Conservation (phyloP, 2,888 invertebrate species). For the Pseudoips prasinana region DNA sequence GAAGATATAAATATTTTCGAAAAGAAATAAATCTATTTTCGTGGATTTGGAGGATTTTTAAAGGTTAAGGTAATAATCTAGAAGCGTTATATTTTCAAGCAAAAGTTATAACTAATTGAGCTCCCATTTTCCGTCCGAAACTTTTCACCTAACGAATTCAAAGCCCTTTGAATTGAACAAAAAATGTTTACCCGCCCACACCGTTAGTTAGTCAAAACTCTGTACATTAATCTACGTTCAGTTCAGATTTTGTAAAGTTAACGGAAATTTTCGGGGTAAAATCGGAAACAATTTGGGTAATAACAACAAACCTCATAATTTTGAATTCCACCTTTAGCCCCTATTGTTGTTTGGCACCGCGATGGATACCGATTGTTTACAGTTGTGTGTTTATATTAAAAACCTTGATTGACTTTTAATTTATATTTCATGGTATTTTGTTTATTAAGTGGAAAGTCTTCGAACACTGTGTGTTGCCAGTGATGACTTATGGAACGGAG, state of each 20-base stretch:
- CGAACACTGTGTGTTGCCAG: no score
- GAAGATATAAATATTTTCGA: no score
- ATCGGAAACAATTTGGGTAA: slow-evolving; percentile 70
- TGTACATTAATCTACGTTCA: slow-evolving; percentile 68
- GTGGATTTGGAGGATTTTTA: no score
- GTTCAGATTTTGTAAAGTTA: slow-evolving; percentile 64
- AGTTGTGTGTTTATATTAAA: slow-evolving; percentile 24
- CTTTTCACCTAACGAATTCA: slow-evolving; percentile 13
- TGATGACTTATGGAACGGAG: no score
- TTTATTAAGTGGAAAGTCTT: no score
- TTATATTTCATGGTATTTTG: no score
- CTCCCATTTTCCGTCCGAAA: neutral
- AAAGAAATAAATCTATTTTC: no score
- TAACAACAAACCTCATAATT: slow-evolving; percentile 74
- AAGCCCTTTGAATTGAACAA: slow-evolving; percentile 18
- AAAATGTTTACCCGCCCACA: slow-evolving; percentile 15
- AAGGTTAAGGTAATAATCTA: no score
- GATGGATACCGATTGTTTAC: slow-evolving; percentile 23
- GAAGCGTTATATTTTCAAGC: no score
- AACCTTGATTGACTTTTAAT: slow-evolving; percentile 30
- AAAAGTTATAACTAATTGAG: no score
- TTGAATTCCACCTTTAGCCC: slow-evolving; percentile 49
- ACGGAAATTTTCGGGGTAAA: slow-evolving; percentile 53
- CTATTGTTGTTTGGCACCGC: slow-evolving; percentile 45
- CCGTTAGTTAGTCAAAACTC: slow-evolving; percentile 45